Percentiles rank a stretch among this genome's conserved stretches.
These are phyloP conservation scores for Hylia prasina DNA, from an alignment of 2,113 vertebrate species.

Conservation along the genomic window DNA sequence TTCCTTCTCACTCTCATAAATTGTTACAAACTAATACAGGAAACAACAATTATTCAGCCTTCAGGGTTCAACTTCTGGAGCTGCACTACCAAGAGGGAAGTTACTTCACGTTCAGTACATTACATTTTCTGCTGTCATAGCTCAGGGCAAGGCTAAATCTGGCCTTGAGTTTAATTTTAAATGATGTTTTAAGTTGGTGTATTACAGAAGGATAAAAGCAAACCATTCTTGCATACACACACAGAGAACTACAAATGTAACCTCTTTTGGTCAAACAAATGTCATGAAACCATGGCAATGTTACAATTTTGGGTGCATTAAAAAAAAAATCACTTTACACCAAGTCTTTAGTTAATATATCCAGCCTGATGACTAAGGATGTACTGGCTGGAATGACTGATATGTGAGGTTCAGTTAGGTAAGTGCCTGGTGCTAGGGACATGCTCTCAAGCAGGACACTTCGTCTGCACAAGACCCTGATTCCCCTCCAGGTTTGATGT, in stretches of 20 bases:
- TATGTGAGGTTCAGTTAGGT: background rate
- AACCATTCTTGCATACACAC: background rate
- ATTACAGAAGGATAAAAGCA: background rate
- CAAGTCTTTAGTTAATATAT: background rate
- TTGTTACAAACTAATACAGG: slow-evolving; percentile 43
- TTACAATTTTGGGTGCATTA: background rate
- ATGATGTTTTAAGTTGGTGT: background rate
- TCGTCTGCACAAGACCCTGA: background rate
- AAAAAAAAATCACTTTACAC: background rate
- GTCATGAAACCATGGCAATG: background rate
- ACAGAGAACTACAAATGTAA: background rate
- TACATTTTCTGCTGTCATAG: background rate
- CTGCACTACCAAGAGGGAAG: background rate
- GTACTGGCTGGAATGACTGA: background rate
- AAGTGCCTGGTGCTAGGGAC: background rate
- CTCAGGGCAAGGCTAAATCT: slow-evolving; percentile 30
- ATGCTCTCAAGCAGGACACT: background rate
- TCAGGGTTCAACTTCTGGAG: slow-evolving; percentile 14
- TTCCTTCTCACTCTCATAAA: background rate
- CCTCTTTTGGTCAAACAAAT: background rate
- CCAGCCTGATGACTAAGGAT: background rate
- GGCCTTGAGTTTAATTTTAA: slow-evolving; percentile 12
- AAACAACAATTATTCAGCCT: slow-evolving; percentile 53
- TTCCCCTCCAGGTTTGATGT: background rate
- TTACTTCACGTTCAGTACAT: background rate